Base-by-base conservation (phyloP, 2,113 vertebrate genomes). In the Tylochromis polylepis region DNA sequence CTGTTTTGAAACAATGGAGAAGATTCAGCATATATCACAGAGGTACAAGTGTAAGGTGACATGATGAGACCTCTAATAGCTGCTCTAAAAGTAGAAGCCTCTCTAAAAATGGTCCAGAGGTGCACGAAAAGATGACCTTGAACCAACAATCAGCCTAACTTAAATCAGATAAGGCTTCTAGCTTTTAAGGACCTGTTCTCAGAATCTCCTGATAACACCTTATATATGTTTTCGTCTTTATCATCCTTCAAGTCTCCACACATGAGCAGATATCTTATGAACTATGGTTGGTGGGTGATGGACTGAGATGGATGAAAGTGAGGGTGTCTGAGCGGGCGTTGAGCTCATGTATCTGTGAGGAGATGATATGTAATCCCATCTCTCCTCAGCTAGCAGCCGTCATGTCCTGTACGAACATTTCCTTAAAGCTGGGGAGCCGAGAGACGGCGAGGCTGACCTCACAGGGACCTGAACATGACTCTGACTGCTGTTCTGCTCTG, bases 401-500 rank as follows among this genome's bases (percentile, higher is more conserved):
- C 55, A 6, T 5, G 60, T 83, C 84, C 29, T 36, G 56, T 83
- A 70, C 14, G 79, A 82, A 82, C 62, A 60, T 77, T 79, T 79
- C 81, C 36, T 79, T 14, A 11, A 57, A 59, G 29, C 12, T 18
- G 27, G 31, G 34, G 79, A 81, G 79, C 79, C 11, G 51, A 36
- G 31, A n/a, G n/a, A 81, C 8, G 38, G 62, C 10, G 4, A 31
- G 56, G 46, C 86, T 92, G 91, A 93, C 91, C 95, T 86, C 83
- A 36, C 59, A 46, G 84, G 60, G 90, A 93, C 94, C 91, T 49
- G 83, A 93, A 92, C 89, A 92, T 75, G 89, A 91, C 85, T 94
- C 89, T 85, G 83, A 34, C 82, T 87, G 53, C 82, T 86, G 89
- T 88, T 87, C 75, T 87, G 88, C 70, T 83, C 57, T 3, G 46